Percentiles rank a stretch among this genome's conserved stretches.
phyloP scores from a whole-genome alignment of 2,797 vertebrate species.

The Lepilemur ruficaudatus region DNA sequence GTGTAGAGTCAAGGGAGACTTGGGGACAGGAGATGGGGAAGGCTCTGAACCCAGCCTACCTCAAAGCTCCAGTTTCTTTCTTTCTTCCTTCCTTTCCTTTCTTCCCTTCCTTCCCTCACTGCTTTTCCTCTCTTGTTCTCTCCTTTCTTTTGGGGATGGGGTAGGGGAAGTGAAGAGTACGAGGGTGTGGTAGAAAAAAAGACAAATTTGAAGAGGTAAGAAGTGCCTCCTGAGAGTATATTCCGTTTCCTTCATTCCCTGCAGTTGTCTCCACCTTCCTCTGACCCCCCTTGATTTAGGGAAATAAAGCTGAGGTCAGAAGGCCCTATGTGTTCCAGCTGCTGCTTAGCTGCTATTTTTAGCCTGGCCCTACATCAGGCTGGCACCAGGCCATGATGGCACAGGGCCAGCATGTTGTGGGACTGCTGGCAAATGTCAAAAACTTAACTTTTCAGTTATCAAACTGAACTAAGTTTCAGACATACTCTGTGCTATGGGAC shows the following conservation, averaged over 20 bases:
- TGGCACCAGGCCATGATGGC: constrained; percentile 72
- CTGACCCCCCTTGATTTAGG: constrained; percentile 3
- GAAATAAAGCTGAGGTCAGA: constrained; percentile 62
- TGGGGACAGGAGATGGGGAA: background rate
- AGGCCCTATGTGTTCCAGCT: constrained; percentile 73
- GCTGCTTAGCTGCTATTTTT: constrained; percentile 74
- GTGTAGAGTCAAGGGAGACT: background rate
- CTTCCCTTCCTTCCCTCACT: background rate
- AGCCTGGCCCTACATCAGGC: constrained; percentile 60
- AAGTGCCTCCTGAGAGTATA: background rate
- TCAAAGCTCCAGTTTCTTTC: background rate
- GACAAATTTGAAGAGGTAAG: background rate
- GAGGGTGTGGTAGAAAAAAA: background rate
- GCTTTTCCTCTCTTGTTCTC: background rate
- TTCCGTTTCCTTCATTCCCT: background rate
- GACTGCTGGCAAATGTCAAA: constrained; percentile 62
- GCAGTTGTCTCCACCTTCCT: background rate
- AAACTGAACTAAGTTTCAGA: constrained; percentile 26
- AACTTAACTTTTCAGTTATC: constrained; percentile 62
- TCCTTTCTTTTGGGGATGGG: background rate
- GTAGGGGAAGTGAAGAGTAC: background rate
- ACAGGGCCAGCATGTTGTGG: constrained; percentile 51
- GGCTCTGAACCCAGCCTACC: background rate
- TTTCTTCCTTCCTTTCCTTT: background rate
- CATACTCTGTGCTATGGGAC: background rate